A percentile compares a stretch with the other conserved stretches of the same genome.
These are phyloP conservation scores for Leucosticte australis DNA, from an alignment of 2,113 vertebrate genomes.

Conservation along the genomic window DNA sequence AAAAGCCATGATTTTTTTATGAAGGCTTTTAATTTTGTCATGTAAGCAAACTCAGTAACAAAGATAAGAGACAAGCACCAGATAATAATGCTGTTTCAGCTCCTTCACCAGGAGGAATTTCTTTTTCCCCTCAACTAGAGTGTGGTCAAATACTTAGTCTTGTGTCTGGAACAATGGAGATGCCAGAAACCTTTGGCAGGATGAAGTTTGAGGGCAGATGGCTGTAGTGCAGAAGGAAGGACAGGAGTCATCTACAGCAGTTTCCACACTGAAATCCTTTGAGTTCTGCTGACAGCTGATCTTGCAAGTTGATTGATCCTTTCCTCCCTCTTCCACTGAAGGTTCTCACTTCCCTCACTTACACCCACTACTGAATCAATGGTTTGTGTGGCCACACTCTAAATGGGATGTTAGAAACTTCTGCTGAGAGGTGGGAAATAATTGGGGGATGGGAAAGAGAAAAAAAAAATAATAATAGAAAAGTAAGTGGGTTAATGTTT, in stretches of 20 bases:
- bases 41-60: background rate
- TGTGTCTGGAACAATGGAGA: slow-evolving; percentile 37
- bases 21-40: background rate
- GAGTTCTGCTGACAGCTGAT: slow-evolving; percentile 55
- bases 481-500: background rate
- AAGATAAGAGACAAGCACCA: background rate
- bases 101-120: background rate
- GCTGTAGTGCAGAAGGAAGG: slow-evolving; percentile 7
- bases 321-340: slow-evolving; percentile 22
- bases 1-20: background rate
- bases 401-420: background rate
- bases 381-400: background rate
- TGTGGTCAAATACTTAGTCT: background rate
- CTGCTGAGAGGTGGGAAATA: background rate
- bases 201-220: slow-evolving; percentile 62
- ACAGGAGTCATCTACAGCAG: slow-evolving; percentile 1
- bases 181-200: slow-evolving; percentile 40
- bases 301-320: slow-evolving; percentile 45
- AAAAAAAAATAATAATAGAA: background rate
- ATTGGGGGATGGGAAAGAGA: background rate
- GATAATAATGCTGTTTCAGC: background rate
- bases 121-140: background rate
- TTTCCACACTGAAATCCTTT: slow-evolving; percentile 47
- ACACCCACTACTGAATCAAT: background rate
- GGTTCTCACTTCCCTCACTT: background rate